These are phyloP conservation scores for Burhinus oedicnemus DNA, from an alignment of 2,113 vertebrate genomes.

Conservation along the genomic window DNA sequence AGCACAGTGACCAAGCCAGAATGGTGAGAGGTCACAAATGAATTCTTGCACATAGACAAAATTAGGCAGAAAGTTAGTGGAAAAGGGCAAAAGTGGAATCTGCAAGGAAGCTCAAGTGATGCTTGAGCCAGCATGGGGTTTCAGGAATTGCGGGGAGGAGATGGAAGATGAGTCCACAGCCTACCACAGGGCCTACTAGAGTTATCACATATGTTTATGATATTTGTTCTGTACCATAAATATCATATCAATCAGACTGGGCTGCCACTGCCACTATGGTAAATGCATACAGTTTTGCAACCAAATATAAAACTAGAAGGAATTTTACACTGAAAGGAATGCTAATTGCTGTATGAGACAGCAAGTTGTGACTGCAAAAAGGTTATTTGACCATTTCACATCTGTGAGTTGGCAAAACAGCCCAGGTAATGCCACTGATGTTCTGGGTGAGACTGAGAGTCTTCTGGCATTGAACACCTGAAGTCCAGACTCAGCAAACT, in stretches of 20 bases:
- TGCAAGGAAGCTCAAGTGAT: background rate
- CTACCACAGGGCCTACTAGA: background rate
- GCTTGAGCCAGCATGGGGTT: background rate
- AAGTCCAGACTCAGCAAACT: background rate
- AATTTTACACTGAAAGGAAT: background rate
- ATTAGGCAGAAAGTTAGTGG: background rate
- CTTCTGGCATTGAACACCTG: background rate
- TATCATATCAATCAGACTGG: background rate
- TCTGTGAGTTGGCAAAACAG: background rate
- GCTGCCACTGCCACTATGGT: background rate
- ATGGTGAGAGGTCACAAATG: background rate
- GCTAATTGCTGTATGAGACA: background rate
- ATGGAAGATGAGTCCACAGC: background rate
- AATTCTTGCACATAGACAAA: background rate
- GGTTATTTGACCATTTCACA: background rate
- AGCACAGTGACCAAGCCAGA: background rate
- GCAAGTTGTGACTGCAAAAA: background rate
- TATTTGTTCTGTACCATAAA: background rate
- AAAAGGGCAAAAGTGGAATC: background rate
- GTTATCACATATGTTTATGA: background rate
- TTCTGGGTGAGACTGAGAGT: background rate
- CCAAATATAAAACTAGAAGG: background rate
- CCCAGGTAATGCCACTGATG: background rate
- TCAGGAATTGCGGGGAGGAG: background rate
- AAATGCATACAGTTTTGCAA: background rate